These are phyloP conservation scores for Camelus dromedarius DNA, from an alignment of 2,113 vertebrate species.

Conservation along the genomic window DNA sequence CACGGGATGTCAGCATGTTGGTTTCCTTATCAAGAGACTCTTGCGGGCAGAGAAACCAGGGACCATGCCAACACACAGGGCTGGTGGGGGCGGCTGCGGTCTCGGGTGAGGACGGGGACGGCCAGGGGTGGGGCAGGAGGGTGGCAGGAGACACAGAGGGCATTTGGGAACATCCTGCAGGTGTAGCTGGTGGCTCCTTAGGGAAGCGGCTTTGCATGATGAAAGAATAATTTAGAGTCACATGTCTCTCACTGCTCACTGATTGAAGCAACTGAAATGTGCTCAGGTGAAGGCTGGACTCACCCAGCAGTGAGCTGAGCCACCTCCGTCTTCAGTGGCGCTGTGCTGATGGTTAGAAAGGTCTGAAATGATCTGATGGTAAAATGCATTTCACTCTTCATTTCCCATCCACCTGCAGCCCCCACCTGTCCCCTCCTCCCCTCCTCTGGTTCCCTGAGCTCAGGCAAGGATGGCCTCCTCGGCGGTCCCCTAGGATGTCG, in stretches of 20 bases:
- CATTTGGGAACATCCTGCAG: slow-evolving; percentile 65
- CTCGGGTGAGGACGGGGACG: rapidly evolving
- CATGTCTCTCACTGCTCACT: slow-evolving; percentile 15
- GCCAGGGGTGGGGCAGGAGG: neutral
- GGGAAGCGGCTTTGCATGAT: slow-evolving; percentile 57
- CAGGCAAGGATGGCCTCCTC: rapidly evolving
- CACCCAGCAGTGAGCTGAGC: neutral
- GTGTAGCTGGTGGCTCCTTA: slow-evolving; percentile 41
- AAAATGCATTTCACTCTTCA: neutral
- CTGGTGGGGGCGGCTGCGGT: no score
- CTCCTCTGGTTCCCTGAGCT: rapidly evolving
- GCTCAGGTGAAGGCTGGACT: slow-evolving; percentile 44
- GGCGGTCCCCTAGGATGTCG: rapidly evolving
- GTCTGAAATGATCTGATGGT: neutral
- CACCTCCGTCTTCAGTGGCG: neutral
- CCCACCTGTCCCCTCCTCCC: rapidly evolving
- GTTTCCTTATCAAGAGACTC: neutral
- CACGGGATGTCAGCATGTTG: neutral
- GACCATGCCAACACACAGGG: no score
- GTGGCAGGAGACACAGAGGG: neutral
- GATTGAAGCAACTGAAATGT: slow-evolving; percentile 55
- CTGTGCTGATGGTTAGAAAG: slow-evolving; percentile 42
- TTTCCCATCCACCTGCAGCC: neutral
- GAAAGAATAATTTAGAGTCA: slow-evolving; percentile 73
- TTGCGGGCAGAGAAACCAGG: neutral